Evolutionary conservation across 2,797 vertebrate species (phyloP), one percentile per base, ranked within the genome.

Genomic region (Serranus cabrilla): DNA sequence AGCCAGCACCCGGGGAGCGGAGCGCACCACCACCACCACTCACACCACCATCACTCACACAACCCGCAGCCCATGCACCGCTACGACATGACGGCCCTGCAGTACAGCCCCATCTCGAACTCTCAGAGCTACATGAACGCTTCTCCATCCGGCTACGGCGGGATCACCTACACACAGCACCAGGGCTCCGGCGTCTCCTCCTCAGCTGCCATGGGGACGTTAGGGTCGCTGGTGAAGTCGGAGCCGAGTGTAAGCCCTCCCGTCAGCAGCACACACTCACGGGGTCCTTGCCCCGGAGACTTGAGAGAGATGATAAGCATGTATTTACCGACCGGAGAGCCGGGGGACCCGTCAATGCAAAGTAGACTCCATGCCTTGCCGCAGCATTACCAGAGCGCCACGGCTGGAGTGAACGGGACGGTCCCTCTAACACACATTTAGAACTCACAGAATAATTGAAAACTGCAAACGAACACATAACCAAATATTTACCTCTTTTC

Each of bases 221-320:
- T 99, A 74, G 97, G 97, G 78, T 98, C 97, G 54, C 94, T 98
- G 75, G 98, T 98, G 73, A 99, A 98, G 89, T 97, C 97, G 42
- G 97, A 99, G 94, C 97, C 98, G 54, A 97, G 97, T 88, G 96
- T 97, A 76, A 98, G 97, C 93, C 98, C 98, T 39, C 97, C 98
- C 18, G 96, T 97, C 89, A 94, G 95, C 91, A 93, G 95, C 76
- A 95, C 96, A 81, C 97, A 97, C 94, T 94, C 96, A 77, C 96
- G 98, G 87, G 96, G 96, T 84, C 97, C 98, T 21, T 99, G 98
- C 90, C 96, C 97, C 82, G 98, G 98, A 93, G 98, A 99, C 95
- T 96, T 99, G 94, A 95, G 98, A 81, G 98, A 99, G 93, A 99
- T 99, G 98, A 99, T 99, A 95, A 99, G 98, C 94, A 99, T 99